Evolutionary conservation across 2,113 vertebrate species (phyloP).

Genomic region (Alligator mississippiensis): DNA sequence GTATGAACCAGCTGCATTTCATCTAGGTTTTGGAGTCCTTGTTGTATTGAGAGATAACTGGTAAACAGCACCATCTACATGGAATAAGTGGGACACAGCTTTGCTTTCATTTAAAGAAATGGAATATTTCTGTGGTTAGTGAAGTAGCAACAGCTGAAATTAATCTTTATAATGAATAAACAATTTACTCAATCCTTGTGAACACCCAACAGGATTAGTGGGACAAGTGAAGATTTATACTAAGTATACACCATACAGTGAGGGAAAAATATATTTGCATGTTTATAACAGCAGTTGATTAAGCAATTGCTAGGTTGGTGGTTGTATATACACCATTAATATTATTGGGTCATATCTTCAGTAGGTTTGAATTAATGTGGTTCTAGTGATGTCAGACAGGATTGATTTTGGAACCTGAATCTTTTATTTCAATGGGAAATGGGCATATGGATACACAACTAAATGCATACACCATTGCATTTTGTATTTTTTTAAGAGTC

Average conservation of each 20-base stretch:
- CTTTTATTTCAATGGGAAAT: not conserved
- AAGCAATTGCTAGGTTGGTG: not conserved
- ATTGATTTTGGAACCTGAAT: constrained; percentile 6
- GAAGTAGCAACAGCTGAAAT: constrained; percentile 52
- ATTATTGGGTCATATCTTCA: not conserved
- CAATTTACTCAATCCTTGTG: constrained; percentile 24
- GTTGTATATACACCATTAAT: constrained; percentile 3
- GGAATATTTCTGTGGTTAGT: not conserved
- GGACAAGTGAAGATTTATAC: constrained; percentile 12
- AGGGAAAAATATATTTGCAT: not conserved
- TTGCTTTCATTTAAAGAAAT: constrained; percentile 5
- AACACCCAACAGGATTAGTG: constrained; percentile 46
- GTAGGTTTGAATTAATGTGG: constrained; percentile 9
- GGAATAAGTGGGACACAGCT: constrained; percentile 1
- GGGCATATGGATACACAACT: not conserved
- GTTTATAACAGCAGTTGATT: not conserved
- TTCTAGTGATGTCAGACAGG: not conserved
- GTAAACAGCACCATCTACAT: constrained; percentile 62
- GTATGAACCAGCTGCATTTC: constrained; percentile 42
- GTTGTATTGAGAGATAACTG: constrained; percentile 32
- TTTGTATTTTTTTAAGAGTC: not conserved
- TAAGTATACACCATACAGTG: not conserved
- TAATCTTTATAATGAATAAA: constrained; percentile 58
- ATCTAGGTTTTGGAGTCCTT: constrained; percentile 40
- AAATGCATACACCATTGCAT: not conserved